Conservation (phyloP, 2,113 vertebrate genomes). For the Phoxinus phoxinus region DNA sequence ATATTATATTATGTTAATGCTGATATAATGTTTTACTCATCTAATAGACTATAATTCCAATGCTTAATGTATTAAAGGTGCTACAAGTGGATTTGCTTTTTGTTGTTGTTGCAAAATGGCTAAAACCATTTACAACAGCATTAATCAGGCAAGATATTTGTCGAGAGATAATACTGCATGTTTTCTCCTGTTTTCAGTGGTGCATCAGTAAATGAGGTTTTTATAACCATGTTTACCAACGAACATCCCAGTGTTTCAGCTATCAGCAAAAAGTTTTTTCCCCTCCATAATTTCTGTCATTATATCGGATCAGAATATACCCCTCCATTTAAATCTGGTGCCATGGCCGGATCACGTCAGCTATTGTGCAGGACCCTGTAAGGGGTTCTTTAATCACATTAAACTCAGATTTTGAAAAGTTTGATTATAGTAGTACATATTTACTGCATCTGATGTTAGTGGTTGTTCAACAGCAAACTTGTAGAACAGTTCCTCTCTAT, state of each 20-base stretch:
- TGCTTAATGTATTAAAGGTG: neutral
- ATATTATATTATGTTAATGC: neutral
- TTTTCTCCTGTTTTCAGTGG: neutral
- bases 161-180: neutral
- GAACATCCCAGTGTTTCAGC: neutral
- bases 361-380: neutral
- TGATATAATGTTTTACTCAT: neutral
- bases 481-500: neutral
- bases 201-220: neutral
- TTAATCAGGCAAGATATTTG: neutral
- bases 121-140: neutral
- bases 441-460: neutral
- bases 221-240: neutral
- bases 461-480: neutral
- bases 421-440: neutral
- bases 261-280: neutral
- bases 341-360: neutral
- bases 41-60: neutral
- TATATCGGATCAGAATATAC: neutral
- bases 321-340: neutral
- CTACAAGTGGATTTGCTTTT: neutral
- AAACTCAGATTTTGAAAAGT: neutral
- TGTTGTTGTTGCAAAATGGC: neutral
- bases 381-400: neutral
- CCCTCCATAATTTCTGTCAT: neutral